A percentile compares a stretch with the other conserved stretches of the same genome.
These are phyloP conservation scores for Sphenodon punctatus DNA, from an alignment of 2,797 vertebrate genomes.

Conservation along the genomic window DNA sequence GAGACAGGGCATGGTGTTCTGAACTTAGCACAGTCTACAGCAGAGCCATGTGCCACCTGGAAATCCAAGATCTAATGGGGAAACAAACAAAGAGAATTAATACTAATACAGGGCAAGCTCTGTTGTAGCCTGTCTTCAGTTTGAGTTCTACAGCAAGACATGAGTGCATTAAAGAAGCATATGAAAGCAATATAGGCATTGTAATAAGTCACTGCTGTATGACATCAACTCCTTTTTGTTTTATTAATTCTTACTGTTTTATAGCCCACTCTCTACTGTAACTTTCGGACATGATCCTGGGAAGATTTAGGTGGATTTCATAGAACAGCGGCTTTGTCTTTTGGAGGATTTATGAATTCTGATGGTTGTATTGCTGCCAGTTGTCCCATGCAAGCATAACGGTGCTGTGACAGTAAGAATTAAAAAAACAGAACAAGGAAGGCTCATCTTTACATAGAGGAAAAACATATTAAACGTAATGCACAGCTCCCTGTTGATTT, in stretches of 20 bases:
- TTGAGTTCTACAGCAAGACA: not conserved
- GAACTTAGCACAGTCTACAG: too few species aligned
- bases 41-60: too few species aligned
- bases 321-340: not conserved
- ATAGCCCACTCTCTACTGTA: accelerated
- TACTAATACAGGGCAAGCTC: not conserved
- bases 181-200: not conserved
- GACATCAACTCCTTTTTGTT: not conserved
- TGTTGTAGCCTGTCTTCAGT: not conserved
- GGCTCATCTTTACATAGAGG: not conserved
- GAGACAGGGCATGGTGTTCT: too few species aligned
- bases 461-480: not conserved
- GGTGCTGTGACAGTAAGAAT: not conserved
- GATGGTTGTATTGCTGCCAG: not conserved
- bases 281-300: not conserved
- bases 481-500: not conserved
- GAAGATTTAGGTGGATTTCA: not conserved
- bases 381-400: not conserved
- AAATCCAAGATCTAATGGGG: too few species aligned
- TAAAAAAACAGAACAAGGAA: not conserved
- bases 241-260: not conserved
- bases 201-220: not conserved
- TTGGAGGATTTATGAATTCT: not conserved
- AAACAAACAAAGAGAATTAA: not conserved
- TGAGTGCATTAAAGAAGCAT: not conserved